These are phyloP conservation scores for Heliconius ethilla DNA, from an alignment of 2,888 invertebrate species.

Conservation along the genomic window DNA sequence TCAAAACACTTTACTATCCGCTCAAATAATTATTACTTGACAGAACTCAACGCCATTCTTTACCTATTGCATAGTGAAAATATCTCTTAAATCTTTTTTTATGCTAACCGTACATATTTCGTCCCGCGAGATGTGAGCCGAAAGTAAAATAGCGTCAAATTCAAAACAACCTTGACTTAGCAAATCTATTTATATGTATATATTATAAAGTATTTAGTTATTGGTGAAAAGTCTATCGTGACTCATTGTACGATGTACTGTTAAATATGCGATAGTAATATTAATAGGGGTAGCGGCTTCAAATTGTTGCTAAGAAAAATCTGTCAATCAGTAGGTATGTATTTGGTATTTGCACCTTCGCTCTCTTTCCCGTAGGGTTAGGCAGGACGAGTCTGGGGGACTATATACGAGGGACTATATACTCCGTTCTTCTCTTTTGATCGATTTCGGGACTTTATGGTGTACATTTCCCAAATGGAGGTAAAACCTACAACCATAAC, in stretches of 20 bases:
- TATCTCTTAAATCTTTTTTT: conserved; percentile 35
- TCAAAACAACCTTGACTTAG: conserved; percentile 50
- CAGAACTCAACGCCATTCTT: not conserved
- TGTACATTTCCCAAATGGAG: too few relatives aligned
- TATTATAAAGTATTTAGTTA: not conserved
- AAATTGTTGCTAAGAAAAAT: not conserved
- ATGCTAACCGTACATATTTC: conserved; percentile 54
- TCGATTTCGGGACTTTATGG: too few relatives aligned
- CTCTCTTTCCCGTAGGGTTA: too few relatives aligned
- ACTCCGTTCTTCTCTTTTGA: too few relatives aligned
- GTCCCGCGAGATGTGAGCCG: conserved; percentile 56
- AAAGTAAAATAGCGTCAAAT: conserved; percentile 55
- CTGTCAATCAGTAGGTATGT: too few relatives aligned
- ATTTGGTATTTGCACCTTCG: too few relatives aligned
- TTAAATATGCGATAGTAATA: not conserved
- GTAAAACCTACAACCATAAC: too few relatives aligned
- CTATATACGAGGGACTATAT: too few relatives aligned
- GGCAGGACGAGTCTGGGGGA: too few relatives aligned
- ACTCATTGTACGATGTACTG: not conserved
- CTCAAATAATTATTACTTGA: not conserved
- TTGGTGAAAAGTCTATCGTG: not conserved
- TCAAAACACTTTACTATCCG: not conserved
- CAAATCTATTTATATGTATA: conserved; percentile 38
- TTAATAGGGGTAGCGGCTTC: not conserved
- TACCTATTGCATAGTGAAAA: not conserved